phyloP scores from a whole-genome alignment of 1,140 invertebrate genomes.

The Scaptomyza pallida region DNA sequence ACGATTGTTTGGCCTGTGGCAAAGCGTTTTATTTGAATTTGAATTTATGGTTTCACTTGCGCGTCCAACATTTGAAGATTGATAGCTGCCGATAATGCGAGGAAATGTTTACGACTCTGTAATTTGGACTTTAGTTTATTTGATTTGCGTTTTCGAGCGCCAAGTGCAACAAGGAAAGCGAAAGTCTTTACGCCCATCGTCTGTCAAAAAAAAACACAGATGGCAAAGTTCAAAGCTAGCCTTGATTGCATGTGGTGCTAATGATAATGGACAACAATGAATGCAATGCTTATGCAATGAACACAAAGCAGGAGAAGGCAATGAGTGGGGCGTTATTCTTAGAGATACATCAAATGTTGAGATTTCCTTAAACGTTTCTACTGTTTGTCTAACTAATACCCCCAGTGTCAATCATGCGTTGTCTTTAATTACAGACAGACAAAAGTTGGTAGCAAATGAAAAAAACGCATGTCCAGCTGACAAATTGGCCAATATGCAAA shows the following conservation, averaged over 20 bases:
- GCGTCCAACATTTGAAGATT: conserved; percentile 67
- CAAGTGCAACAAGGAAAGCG: conserved; percentile 56
- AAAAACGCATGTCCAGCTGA: conserved; percentile 77
- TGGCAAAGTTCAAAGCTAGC: conserved; percentile 53
- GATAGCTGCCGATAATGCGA: conserved; percentile 79
- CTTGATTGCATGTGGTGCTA: conserved; percentile 57
- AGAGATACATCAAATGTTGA: too few relatives aligned
- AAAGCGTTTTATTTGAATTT: conserved; percentile 59
- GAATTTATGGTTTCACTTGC: conserved; percentile 81
- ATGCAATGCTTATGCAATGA: conserved; percentile 34
- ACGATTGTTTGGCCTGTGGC: conserved; percentile 30
- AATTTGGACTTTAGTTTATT: conserved; percentile 80
- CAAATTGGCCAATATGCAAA: conserved; percentile 70
- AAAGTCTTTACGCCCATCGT: conserved; percentile 46
- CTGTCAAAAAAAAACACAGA: neutral
- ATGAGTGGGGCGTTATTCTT: too few relatives aligned
- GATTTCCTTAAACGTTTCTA: conserved; percentile 14
- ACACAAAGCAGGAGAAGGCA: conserved; percentile 9
- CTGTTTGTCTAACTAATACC: conserved; percentile 4
- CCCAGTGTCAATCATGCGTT: conserved; percentile 63
- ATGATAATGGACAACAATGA: conserved; percentile 58
- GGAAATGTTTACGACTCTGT: conserved; percentile 80
- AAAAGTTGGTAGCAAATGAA: conserved; percentile 31
- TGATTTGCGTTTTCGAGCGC: conserved; percentile 58
- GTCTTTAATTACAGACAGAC: conserved; percentile 73